Evolutionary conservation across 2,113 vertebrate species (phyloP), one percentile per base, ranked within the genome.

Genomic region (Eclectus roratus): DNA sequence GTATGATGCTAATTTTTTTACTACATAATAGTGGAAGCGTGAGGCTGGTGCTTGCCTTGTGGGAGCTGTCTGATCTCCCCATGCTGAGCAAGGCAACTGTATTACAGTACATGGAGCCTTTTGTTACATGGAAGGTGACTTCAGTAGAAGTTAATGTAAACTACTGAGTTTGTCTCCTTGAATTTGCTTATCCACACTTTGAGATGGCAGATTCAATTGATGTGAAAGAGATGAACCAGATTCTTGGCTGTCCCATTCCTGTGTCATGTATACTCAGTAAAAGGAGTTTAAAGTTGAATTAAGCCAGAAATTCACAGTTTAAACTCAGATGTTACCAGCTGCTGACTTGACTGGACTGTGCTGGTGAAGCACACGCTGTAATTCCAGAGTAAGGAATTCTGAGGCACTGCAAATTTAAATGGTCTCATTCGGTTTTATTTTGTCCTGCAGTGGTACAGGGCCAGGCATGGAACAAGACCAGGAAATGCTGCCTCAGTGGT

Each of bases 21-120:
- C 44, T 76, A 4, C 2, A 0, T 31, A 46, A 33, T 1, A 7
- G 33, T 13, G 16, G 6, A 46, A 50, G 55, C 33, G 10, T 12
- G 61, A 68, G 17, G 12, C 31, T 53, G 43, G 17, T 31, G n/a
- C 13, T 74, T 74, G 29, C 25, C 43, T 78, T 58, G 25, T 46
- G 55, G 18, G 31, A 50, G 20, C 31, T 52, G 31, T 39, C 27
- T 85, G 49, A 96, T 31, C 49, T 4, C 1, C 47, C 24, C 1
- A 0, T 44, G 56, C 39, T 33, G 11, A 86, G 29, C 0, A 0
- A 82, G 44, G 13, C 70, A 49, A 18, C 52, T 27, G 15, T 53
- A 18, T 53, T 71, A 50, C n/a, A 63, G 29, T 16, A 10, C 6
- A 1, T 8, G 15, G 7, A 37, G 25, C 6, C 11, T 78, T 56